A percentile compares a stretch with the other conserved stretches of the same genome.
Evolutionary conservation across 2,113 vertebrate species (phyloP).

Genomic region (Puma concolor): DNA sequence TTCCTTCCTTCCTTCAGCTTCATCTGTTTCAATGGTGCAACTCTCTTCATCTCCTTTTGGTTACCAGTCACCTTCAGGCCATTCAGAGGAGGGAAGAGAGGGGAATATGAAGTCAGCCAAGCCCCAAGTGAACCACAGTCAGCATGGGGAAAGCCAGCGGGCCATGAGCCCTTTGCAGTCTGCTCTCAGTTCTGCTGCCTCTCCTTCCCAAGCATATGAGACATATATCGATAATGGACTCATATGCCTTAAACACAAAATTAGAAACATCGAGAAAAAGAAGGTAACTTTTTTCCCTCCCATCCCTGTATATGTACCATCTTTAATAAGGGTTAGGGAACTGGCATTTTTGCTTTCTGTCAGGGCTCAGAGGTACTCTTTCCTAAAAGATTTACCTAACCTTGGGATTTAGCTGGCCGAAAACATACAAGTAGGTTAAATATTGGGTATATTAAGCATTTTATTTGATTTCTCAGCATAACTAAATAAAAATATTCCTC

Average conservation of each 20-base stretch:
- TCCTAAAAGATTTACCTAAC: conserved; percentile 3
- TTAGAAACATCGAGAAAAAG: conserved; percentile 98
- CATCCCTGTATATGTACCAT: background rate
- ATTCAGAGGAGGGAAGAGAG: conserved; percentile 78
- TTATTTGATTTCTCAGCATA: conserved; percentile 41
- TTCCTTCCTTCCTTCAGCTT: conserved; percentile 63
- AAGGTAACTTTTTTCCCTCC: conserved; percentile 87
- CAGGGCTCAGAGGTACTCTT: background rate
- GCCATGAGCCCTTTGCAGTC: conserved; percentile 85
- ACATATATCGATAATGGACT: conserved; percentile 96
- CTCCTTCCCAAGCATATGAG: conserved; percentile 92
- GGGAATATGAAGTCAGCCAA: conserved; percentile 85
- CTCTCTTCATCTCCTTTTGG: conserved; percentile 86
- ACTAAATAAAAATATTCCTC: background rate
- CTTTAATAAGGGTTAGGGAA: background rate
- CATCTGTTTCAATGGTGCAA: conserved; percentile 92
- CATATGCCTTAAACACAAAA: conserved; percentile 98
- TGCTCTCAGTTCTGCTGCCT: conserved; percentile 84
- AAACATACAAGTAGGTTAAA: background rate
- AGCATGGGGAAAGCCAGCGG: conserved; percentile 80
- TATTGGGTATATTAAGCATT: background rate
- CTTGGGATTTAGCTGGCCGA: background rate
- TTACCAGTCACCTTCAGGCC: conserved; percentile 84
- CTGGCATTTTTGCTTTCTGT: background rate
- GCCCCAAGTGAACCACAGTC: conserved; percentile 80